These are phyloP conservation scores for Sphaeridia pumilis DNA, from an alignment of 2,888 invertebrate genomes.

Conservation along the genomic window DNA sequence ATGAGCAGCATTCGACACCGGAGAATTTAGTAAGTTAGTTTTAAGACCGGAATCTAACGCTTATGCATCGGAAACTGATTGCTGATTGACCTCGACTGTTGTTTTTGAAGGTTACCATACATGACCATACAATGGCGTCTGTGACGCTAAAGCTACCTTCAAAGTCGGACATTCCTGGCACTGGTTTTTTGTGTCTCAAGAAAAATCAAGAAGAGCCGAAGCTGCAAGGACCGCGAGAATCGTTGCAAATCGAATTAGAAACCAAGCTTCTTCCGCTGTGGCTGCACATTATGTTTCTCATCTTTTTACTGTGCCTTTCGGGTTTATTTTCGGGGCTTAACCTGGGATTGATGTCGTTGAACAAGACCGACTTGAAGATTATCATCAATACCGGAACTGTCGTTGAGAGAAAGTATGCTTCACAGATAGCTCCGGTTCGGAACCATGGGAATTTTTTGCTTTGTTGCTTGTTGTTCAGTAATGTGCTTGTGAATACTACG, in stretches of 20 bases:
- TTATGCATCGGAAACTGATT: background rate
- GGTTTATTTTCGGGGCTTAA: constrained; percentile 95
- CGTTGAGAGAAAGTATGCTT: constrained; percentile 68
- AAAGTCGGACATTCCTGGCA: background rate
- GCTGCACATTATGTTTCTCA: constrained; percentile 59
- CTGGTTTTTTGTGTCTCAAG: constrained; percentile 9
- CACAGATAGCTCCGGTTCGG: constrained; percentile 79
- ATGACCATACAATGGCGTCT: background rate
- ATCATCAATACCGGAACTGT: constrained; percentile 84
- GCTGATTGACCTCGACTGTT: too few species aligned
- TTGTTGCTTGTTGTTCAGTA: constrained; percentile 60
- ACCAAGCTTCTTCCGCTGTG: constrained; percentile 53
- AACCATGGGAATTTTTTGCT: constrained; percentile 90
- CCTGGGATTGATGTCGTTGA: constrained; percentile 89
- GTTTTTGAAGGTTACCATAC: too few species aligned
- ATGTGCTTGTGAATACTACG: constrained; percentile 94
- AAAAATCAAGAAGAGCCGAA: background rate
- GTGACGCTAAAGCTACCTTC: constrained; percentile 8
- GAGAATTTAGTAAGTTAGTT: too few species aligned
- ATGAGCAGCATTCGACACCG: constrained; percentile 7
- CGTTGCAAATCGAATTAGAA: constrained; percentile 10
- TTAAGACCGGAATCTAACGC: too few species aligned
- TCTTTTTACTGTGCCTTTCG: constrained; percentile 68
- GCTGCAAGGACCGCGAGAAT: constrained; percentile 4
- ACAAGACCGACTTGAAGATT: constrained; percentile 88